Conservation (phyloP, 2,888 invertebrate species). For the Catocala nupta region DNA sequence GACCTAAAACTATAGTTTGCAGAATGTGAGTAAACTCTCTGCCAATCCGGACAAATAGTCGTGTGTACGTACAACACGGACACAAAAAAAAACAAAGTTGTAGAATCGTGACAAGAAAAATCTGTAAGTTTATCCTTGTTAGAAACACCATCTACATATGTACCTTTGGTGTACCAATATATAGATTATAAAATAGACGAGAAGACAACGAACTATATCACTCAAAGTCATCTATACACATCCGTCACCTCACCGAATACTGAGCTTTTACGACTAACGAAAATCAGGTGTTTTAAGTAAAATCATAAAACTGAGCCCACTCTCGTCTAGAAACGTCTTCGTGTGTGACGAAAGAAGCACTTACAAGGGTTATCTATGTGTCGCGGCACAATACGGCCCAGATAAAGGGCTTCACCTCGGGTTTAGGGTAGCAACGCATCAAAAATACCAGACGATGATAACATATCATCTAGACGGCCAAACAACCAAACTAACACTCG, state of each 20-base stretch:
- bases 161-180: too few relatives aligned
- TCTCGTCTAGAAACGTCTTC: constrained; percentile 32
- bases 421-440: constrained; percentile 56
- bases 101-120: too few relatives aligned
- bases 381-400: constrained; percentile 49
- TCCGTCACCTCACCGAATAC: neutral
- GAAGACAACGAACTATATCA: neutral
- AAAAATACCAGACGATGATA: constrained; percentile 69
- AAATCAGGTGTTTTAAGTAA: constrained; percentile 40
- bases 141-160: too few relatives aligned
- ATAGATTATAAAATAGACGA: neutral
- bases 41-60: too few relatives aligned
- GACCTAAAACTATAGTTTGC: too few relatives aligned
- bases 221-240: constrained; percentile 6
- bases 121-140: too few relatives aligned
- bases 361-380: constrained; percentile 55
- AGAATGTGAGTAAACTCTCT: too few relatives aligned
- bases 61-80: too few relatives aligned
- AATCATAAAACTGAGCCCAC: constrained; percentile 39
- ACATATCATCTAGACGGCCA: constrained; percentile 73
- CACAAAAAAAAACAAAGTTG: too few relatives aligned
- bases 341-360: constrained; percentile 49
- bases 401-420: constrained; percentile 61
- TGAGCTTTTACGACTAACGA: constrained; percentile 27
- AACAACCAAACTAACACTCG: constrained; percentile 76